A percentile compares a stretch with the other conserved stretches of the same genome.
Conservation (phyloP, 2,113 vertebrate species). For the Capricornis sumatraensis region DNA sequence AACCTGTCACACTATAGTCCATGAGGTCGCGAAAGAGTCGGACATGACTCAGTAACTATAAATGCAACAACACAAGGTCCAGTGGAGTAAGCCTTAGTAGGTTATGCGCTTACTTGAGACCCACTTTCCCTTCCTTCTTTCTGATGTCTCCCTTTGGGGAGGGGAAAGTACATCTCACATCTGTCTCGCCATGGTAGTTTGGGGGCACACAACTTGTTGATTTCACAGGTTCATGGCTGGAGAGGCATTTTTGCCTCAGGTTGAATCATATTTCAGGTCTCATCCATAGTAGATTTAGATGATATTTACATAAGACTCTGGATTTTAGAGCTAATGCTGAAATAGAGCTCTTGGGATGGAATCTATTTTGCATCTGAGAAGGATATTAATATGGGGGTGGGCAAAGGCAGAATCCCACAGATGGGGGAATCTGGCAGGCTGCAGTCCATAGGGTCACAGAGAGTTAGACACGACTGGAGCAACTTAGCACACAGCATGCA, state of each 20-base stretch:
- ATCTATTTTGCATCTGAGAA: not conserved
- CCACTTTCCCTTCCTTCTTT: not conserved
- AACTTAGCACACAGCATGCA: not conserved
- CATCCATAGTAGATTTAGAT: not conserved
- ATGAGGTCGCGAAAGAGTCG: rapidly evolving
- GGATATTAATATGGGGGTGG: not conserved
- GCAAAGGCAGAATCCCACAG: not conserved
- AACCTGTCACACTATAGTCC: not conserved
- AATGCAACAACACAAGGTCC: not conserved
- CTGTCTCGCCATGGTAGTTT: not conserved
- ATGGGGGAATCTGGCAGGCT: not conserved
- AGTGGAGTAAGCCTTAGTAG: not conserved
- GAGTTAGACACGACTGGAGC: not conserved
- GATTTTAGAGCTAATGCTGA: not conserved
- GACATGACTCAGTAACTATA: not conserved
- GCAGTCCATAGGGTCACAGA: not conserved
- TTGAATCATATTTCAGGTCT: not conserved
- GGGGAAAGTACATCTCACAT: not conserved
- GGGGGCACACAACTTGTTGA: not conserved
- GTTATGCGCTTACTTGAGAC: not conserved
- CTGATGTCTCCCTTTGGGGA: not conserved
- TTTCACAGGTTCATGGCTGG: not conserved
- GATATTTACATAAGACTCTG: not conserved
- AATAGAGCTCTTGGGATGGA: not conserved
- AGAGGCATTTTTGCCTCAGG: not conserved